Base-by-base conservation (phyloP, 2,113 vertebrate species). In the Gymnarchus niloticus region DNA sequence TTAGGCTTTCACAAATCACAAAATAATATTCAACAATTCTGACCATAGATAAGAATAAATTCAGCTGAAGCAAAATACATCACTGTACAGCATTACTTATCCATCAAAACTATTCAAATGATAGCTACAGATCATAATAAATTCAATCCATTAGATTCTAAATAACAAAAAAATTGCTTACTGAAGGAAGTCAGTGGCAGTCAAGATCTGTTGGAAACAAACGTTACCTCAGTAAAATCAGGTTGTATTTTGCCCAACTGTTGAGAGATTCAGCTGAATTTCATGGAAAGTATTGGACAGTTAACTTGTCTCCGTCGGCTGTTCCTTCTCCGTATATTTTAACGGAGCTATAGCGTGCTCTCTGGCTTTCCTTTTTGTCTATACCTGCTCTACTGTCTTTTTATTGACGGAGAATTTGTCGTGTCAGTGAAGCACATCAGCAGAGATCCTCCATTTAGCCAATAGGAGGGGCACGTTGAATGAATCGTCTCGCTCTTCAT, bases 341-440 rank as follows among this genome's bases (percentile, higher is more conserved):
- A 12, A 41, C 8, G 19, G 56, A 80, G 81, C 84, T 89, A 86
- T 73, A 77, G 73, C 84, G 84, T 86, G 85, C 86, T 91, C 81
- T 77, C 84, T 85, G 6, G 77, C 52, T 87, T 88, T 88, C 89
- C 90, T 90, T 84, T n/a, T 61, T 87, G 88, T 87, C 81, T 76
- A 33, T 17, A 88, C 76, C 82, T 10, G 10, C 73, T 84, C 86
- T 88, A 44, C 51, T 77, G 88, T 88, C 91, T 92, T 93, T 90
- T 93, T 94, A 94, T 93, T 86, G 46, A 84, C 44, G 87, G 83
- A 85, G 89, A 87, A 87, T 88, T 52, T 86, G 17, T 85, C 46
- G 87, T 91, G 91, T 92, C 91, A 91, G 89, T 46, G 85, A 87
- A 78, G 86, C 86, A 87, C 89, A 93, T 93, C 91, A 89, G 56